phyloP scores from a whole-genome alignment of 2,888 invertebrate species.

The Cheilosia vernalis region DNA sequence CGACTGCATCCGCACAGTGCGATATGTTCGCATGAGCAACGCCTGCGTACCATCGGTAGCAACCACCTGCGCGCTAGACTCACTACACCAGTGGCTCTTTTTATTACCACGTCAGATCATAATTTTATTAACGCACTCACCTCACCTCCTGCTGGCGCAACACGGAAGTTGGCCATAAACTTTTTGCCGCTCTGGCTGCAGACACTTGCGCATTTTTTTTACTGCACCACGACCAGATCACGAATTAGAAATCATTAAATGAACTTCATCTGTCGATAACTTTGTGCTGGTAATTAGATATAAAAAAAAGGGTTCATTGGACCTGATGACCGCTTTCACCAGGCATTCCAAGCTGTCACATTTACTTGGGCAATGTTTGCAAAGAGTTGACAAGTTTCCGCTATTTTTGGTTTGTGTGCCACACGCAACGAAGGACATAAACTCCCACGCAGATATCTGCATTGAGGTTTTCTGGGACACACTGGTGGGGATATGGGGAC shows the following conservation, averaged over 20 bases:
- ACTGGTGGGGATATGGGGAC: background rate
- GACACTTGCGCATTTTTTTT: background rate
- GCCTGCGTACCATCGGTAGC: conserved; percentile 45
- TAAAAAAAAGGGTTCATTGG: conserved; percentile 1
- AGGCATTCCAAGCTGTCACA: conserved; percentile 9
- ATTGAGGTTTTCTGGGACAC: conserved; percentile 40
- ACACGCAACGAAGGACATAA: conserved; percentile 52
- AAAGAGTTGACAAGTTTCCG: conserved; percentile 38
- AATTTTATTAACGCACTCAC: conserved; percentile 49
- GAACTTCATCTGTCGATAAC: conserved; percentile 28
- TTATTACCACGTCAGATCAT: conserved; percentile 56
- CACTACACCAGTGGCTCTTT: conserved; percentile 9
- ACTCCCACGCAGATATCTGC: conserved; percentile 11
- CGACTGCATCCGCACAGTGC: conserved; percentile 42
- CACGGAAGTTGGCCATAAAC: conserved; percentile 65
- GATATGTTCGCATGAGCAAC: conserved; percentile 41
- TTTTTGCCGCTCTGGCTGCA: background rate
- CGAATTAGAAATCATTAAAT: conserved; percentile 54
- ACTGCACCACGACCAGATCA: background rate
- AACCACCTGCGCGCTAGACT: conserved; percentile 36
- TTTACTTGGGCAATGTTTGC: conserved; percentile 18
- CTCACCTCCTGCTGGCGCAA: conserved; percentile 59
- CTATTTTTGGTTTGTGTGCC: conserved; percentile 15
- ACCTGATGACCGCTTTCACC: conserved; percentile 14
- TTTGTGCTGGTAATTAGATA: conserved; percentile 42